Evolutionary conservation across 2,888 invertebrate genomes (phyloP).

Genomic region (Tinea trinotella): DNA sequence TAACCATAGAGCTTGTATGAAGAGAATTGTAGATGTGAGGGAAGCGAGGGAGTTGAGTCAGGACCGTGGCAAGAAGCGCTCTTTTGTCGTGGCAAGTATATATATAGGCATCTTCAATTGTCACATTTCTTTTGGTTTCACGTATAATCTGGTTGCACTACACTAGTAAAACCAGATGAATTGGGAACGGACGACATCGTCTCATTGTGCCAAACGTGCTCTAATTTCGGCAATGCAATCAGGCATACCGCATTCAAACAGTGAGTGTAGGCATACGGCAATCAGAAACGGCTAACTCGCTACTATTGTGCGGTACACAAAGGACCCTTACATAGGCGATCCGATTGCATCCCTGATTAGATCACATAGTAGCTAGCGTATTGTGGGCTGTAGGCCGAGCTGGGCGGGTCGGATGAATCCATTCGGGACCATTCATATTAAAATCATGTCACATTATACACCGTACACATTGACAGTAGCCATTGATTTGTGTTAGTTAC

Average conservation of each 20-base stretch:
- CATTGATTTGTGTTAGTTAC: no score
- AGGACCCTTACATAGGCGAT: constrained; percentile 9
- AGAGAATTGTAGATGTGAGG: no score
- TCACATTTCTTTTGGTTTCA: no score
- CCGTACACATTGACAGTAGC: neutral
- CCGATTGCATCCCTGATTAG: constrained; percentile 12
- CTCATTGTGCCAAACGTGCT: neutral
- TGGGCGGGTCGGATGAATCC: no score
- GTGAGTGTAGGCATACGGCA: constrained; percentile 13
- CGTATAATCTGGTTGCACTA: no score
- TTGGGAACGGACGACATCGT: neutral
- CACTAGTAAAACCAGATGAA: no score
- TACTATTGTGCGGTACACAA: constrained; percentile 6
- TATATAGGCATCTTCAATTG: no score
- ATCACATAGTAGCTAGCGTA: constrained; percentile 3
- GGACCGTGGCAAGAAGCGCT: no score
- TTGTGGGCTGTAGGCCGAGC: neutral
- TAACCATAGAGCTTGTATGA: no score
- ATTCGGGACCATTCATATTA: neutral
- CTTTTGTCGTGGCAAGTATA: no score
- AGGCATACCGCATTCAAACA: constrained; percentile 13
- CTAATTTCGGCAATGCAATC: constrained; percentile 18
- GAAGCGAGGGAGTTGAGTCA: no score
- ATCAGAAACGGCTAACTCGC: constrained; percentile 11
- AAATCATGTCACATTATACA: neutral